phyloP scores from a whole-genome alignment of 2,888 invertebrate genomes.

The Drosophila meridionalis region DNA sequence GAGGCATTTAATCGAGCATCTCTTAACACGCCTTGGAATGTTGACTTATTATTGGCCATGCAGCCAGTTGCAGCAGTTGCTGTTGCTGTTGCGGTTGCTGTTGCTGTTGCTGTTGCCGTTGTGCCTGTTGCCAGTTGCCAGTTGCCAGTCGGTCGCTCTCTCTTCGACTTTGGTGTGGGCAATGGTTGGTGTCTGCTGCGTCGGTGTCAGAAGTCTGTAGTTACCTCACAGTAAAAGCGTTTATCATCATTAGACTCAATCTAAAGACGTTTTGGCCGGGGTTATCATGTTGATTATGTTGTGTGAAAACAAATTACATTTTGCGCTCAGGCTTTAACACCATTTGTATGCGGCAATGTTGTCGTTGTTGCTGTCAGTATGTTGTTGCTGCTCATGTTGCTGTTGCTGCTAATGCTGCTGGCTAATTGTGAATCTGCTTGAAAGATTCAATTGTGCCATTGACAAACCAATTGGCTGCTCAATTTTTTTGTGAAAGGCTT shows the following conservation, averaged over 20 bases:
- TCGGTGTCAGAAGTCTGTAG: constrained; percentile 80
- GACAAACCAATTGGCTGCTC: constrained; percentile 74
- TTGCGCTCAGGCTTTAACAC: constrained; percentile 73
- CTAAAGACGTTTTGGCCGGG: constrained; percentile 84
- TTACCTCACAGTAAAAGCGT: constrained; percentile 83
- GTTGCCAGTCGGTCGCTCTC: constrained; percentile 41
- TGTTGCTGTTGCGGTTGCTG: constrained; percentile 28
- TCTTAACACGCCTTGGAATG: constrained; percentile 85
- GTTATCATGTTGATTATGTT: constrained; percentile 85
- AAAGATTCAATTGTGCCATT: constrained; percentile 74
- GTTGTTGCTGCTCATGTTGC: constrained; percentile 23
- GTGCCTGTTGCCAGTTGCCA: constrained; percentile 34
- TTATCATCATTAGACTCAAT: constrained; percentile 85
- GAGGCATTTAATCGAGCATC: constrained; percentile 85
- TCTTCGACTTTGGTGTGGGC: constrained; percentile 44
- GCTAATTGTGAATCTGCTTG: constrained; percentile 69
- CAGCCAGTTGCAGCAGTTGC: constrained; percentile 48
- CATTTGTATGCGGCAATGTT: constrained; percentile 62
- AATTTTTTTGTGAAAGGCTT: constrained; percentile 64
- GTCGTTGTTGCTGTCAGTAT: constrained; percentile 47
- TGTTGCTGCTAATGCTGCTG: constrained; percentile 35
- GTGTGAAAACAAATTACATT: constrained; percentile 85
- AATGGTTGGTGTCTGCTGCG: constrained; percentile 51
- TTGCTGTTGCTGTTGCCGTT: constrained; percentile 17
- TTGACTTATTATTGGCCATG: constrained; percentile 81